Evolutionary conservation across 2,888 invertebrate species (phyloP), one percentile per base, ranked within the genome.

Genomic region (Drosophila gaucha): DNA sequence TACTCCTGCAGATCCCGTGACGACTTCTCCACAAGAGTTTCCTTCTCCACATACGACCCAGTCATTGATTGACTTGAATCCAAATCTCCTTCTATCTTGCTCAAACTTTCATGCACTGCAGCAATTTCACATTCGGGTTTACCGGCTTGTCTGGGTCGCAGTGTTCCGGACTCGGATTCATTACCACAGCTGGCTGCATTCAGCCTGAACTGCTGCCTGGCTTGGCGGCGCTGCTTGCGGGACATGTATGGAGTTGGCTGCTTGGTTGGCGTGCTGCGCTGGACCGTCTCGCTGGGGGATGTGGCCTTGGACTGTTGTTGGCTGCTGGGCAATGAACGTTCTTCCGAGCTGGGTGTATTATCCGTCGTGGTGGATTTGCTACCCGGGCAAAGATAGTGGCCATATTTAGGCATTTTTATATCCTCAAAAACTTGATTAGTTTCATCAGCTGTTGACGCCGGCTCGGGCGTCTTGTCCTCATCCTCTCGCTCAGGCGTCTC

Each of bases 401-500:
- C 87, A 44, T 89, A 89, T 51, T 84, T 88, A 38, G 94, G 94
- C 47, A 94, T 80, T 64, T 84, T 75, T 9, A 94, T 93, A 86
- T 94, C 93, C 36, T 90, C 89, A 44, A 89, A 90, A 20, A 87
- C 71, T 2, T 89, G 83, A 56, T 89, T 84, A 4, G 76, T 65
- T 46, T 90, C 89, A 0, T 80, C 83, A 0, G 56, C 35, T 20
- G 92, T 93, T 77, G 93, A 93, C 43, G 62, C 43, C 1, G 89
- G 80, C 22, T 91, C 91, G 33, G 92, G 92, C 3, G 90, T 92
- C 43, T 93, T 93, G 3, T 93, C 93, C 43, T 94, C 93, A 41
- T 93, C 93, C 33, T 95, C 91, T n/a, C 94, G 93, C 58, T 95
- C 95, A n/a, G 95, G 90, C 0, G 96, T 96, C 36, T 95, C 95